Conservation (phyloP, 2,113 vertebrate species). For the Acanthochromis polyacanthus region DNA sequence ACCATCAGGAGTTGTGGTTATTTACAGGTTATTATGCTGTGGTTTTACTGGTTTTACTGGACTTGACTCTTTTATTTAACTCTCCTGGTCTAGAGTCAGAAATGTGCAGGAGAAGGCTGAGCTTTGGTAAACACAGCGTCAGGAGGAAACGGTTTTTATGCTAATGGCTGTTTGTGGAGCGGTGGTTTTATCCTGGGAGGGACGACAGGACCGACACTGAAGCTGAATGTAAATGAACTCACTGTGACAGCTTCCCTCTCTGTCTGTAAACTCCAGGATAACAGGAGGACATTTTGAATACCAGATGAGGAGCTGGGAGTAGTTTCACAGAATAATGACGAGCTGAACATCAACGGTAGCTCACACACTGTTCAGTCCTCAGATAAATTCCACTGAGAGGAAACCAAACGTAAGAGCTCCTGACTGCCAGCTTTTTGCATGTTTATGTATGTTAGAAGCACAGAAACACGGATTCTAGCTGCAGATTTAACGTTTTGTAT, state of each 20-base stretch:
- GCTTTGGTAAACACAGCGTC: too few species aligned
- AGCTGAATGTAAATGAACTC: constrained; percentile 64
- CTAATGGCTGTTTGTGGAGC: constrained; percentile 12
- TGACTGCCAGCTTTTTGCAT: background rate
- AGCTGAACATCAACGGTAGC: constrained; percentile 44
- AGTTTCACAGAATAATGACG: constrained; percentile 41
- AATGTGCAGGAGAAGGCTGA: background rate
- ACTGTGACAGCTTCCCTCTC: constrained; percentile 24
- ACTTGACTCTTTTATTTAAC: too few species aligned
- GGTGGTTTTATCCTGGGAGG: constrained; percentile 12
- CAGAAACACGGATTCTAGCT: background rate
- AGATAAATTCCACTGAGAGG: constrained; percentile 11
- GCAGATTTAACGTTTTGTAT: constrained; percentile 10
- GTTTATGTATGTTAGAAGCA: background rate
- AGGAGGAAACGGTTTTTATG: constrained; percentile 19
- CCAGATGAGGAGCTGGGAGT: constrained; percentile 63
- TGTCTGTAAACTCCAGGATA: constrained; percentile 48
- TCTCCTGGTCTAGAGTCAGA: constrained; percentile 10
- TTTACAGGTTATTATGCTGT: too few species aligned
- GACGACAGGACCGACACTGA: constrained; percentile 38
- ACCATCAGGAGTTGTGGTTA: too few species aligned
- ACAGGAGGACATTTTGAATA: constrained; percentile 66
- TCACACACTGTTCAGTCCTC: constrained; percentile 1
- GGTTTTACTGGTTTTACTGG: too few species aligned
- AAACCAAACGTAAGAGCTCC: background rate